Evolutionary conservation across 2,113 vertebrate genomes (phyloP), one percentile per base, ranked within the genome.

Genomic region (Syrmaticus mikado): DNA sequence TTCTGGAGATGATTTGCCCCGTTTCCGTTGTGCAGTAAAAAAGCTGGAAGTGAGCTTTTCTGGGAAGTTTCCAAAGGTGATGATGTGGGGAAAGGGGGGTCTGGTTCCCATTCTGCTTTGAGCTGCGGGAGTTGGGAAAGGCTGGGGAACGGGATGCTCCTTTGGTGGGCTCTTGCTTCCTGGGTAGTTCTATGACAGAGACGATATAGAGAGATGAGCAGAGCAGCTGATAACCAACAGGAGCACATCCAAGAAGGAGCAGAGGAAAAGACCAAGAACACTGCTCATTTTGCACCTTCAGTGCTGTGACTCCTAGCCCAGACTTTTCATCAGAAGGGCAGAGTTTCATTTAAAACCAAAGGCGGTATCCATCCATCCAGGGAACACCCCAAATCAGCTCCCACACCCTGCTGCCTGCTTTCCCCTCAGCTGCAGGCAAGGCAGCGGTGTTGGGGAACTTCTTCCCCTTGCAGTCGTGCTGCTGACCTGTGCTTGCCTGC

Each of bases 1-100:
- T 36, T 74, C n/a, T 64, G 46, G 13, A 61, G 22, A 36, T 0
- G 0, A 20, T 81, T 86, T 0, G 0, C 38, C 38, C 41, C 13
- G 2, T 71, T 87, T 70, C 34, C 24, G 7, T 52, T 82, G 55
- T 67, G 18, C 5, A 57, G n/a, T 30, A 30, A 38, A 50, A 74
- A 64, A 55, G 50, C 19, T 87, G 75, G 41, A 72, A 76, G 45
- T 0, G 0, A 71, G 46, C 14, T 74, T 81, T 71, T 36, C 41
- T 74, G 34, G 27, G 24, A 78, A 60, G 82, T 13, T 27, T 53
- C 22, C 20, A 46, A 40, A 81, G 0, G 0, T 25, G 64, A 11
- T 38, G 55, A 13, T 41, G 5, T 43, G 68, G 41, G 68, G 62
- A 38, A 38, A 52, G 53, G n/a, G 6, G 15, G 53, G 24, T 46